Base-by-base conservation (phyloP, 1,140 invertebrate species). In the Aphidius gifuensis region DNA sequence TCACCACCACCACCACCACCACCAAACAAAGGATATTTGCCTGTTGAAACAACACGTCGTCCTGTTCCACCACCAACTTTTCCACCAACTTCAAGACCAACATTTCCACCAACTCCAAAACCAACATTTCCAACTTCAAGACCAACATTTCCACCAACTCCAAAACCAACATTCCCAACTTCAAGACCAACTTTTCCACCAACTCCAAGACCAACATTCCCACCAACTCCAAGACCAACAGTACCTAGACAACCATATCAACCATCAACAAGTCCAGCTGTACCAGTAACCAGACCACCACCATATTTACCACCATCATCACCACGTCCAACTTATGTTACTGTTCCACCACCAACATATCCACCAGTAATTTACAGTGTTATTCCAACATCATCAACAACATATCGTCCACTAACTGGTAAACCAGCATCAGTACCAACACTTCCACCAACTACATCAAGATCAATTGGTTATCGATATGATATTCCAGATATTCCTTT, bases 401-500 rank as follows among this genome's bases (percentile, higher is more conserved):
- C 43, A 3, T 60, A 58, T 43, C 38, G 39, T 21, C 68, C 74
- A 11, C 66, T 63, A 39, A 77, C 75, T 23, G 69, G 75, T 38
- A 67, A 48, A 59, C 71, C 72, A 54, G 68, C 65, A 1, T 66
- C 74, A 51, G 46, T 64, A 3, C 76, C 76, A 11, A 77, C 79
- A 11, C 60, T 75, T 38, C 79, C 79, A 2, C 77, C 78, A 1
- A 71, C 67, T 9, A 78, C 78, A 2, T 47, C 58, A 6, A 73
- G 58, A 60, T 71, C 76, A 4, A 60, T 66, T 43, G 79, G 79
- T 48, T 81, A 81, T 48, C 71, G 72, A 54, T 81, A 81, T 48
- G 68, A 69, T 1, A 75, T 80, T 23, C 79, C 79, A 0, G 76
- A 81, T 5, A 74, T 77, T 21, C 69, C 75, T 6, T 75, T 81